These are phyloP conservation scores for Anthonomus grandis DNA, from an alignment of 1,140 invertebrate genomes.

Conservation along the genomic window DNA sequence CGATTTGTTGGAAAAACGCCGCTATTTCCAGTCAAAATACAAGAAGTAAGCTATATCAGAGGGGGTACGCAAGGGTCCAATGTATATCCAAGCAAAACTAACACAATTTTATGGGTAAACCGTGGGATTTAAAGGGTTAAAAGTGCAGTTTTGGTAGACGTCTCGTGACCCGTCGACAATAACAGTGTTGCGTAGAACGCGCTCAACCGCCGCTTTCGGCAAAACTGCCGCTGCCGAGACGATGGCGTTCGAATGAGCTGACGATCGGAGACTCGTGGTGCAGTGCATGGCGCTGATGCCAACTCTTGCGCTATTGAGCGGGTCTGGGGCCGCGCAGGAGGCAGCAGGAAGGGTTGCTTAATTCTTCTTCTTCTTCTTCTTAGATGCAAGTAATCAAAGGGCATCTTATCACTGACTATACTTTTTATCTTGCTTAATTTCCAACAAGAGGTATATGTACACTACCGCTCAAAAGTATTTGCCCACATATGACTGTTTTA, in stretches of 20 bases:
- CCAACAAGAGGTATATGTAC: too few species aligned
- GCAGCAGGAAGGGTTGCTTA: too few species aligned
- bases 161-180: slow-evolving; percentile 23
- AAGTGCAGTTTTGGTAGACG: slow-evolving; percentile 21
- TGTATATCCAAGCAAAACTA: background rate
- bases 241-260: slow-evolving; percentile 5
- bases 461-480: too few species aligned
- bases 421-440: too few species aligned
- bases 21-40: background rate
- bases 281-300: slow-evolving; percentile 19
- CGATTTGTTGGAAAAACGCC: background rate
- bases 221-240: slow-evolving; percentile 15
- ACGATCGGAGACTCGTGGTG: slow-evolving; percentile 18
- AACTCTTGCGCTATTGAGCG: background rate
- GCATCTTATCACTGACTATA: too few species aligned
- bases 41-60: background rate
- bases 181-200: slow-evolving; percentile 6
- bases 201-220: slow-evolving; percentile 11
- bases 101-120: background rate
- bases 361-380: too few species aligned
- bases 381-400: too few species aligned
- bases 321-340: too few species aligned
- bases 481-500: too few species aligned
- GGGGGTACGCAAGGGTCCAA: background rate
- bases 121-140: slow-evolving; percentile 10